A percentile compares a stretch with the other conserved stretches of the same genome.
Evolutionary conservation across 2,113 vertebrate genomes (phyloP).

Genomic region (Bufo gargarizans): DNA sequence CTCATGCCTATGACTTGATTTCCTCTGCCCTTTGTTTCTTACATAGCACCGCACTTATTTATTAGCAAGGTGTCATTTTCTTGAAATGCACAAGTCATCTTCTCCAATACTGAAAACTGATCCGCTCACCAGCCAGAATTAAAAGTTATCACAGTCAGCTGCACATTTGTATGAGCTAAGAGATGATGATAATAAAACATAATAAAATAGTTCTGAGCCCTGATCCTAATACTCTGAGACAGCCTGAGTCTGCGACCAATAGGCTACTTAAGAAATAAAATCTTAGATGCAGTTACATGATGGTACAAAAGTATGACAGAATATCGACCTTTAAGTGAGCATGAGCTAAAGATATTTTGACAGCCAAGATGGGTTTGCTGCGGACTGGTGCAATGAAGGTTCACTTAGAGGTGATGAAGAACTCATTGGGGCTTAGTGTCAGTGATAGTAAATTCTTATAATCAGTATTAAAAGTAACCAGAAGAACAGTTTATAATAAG

Average conservation of each 20-base stretch:
- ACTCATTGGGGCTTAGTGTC: background rate
- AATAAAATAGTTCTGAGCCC: constrained; percentile 30
- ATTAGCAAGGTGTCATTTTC: background rate
- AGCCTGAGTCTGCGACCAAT: constrained; percentile 35
- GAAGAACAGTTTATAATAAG: background rate
- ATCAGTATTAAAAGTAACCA: background rate
- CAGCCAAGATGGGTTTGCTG: background rate
- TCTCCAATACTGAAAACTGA: background rate
- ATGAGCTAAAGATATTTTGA: constrained; percentile 4
- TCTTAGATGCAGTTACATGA: constrained; percentile 35
- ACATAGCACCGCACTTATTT: background rate
- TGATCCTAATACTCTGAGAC: constrained; percentile 35
- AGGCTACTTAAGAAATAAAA: constrained; percentile 36
- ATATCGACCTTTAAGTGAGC: constrained; percentile 29
- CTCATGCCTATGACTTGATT: background rate
- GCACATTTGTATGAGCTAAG: constrained; percentile 2
- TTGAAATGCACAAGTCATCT: constrained; percentile 8
- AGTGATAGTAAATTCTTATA: background rate
- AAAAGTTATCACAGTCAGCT: constrained; percentile 32
- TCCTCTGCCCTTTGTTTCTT: background rate
- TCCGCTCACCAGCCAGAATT: constrained; percentile 29
- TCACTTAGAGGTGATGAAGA: background rate
- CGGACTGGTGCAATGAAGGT: background rate
- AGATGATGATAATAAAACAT: constrained; percentile 40
- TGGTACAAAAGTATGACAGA: constrained; percentile 31